Conservation (phyloP, 1,140 invertebrate species). For the Lordiphosa clarofinis region DNA sequence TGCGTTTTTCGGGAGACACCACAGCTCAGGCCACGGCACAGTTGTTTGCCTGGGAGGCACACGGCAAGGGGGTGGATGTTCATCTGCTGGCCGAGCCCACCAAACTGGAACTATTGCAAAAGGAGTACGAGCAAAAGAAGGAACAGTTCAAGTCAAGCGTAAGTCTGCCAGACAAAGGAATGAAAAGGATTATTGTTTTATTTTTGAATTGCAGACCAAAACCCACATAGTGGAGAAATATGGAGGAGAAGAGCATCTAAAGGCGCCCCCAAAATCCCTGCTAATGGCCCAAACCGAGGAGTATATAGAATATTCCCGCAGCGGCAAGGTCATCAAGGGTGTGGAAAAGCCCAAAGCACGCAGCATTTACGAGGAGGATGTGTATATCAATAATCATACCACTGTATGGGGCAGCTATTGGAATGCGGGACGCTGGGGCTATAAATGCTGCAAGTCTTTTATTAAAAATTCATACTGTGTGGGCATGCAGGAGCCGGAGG, state of each 20-base stretch:
- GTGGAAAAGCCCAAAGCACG: slow-evolving; percentile 91
- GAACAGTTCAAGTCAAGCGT: slow-evolving; percentile 88
- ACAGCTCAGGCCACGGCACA: slow-evolving; percentile 93
- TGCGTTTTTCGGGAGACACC: slow-evolving; percentile 96
- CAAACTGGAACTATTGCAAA: slow-evolving; percentile 94
- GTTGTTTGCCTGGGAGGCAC: slow-evolving; percentile 98
- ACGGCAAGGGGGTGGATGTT: slow-evolving; percentile 95
- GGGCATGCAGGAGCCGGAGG: slow-evolving; percentile 79
- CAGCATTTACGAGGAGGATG: slow-evolving; percentile 96
- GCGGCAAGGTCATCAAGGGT: slow-evolving; percentile 92
- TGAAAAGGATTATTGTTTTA: not conserved
- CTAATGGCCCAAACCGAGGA: slow-evolving; percentile 97
- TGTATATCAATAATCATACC: slow-evolving; percentile 94
- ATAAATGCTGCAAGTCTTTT: slow-evolving; percentile 96
- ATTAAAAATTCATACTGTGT: slow-evolving; percentile 84
- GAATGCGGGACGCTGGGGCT: slow-evolving; percentile 96
- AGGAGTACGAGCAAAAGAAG: slow-evolving; percentile 94
- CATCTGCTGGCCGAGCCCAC: slow-evolving; percentile 98
- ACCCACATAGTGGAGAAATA: slow-evolving; percentile 76
- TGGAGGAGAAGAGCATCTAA: slow-evolving; percentile 93
- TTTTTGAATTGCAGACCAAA: slow-evolving; percentile 54
- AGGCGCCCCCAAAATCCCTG: slow-evolving; percentile 91
- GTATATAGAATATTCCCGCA: slow-evolving; percentile 97
- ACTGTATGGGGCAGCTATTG: slow-evolving; percentile 98
- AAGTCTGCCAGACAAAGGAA: slow-evolving; percentile 5